Conservation (phyloP, 2,797 vertebrate genomes). For the Acrossocheilus fasciatus region DNA sequence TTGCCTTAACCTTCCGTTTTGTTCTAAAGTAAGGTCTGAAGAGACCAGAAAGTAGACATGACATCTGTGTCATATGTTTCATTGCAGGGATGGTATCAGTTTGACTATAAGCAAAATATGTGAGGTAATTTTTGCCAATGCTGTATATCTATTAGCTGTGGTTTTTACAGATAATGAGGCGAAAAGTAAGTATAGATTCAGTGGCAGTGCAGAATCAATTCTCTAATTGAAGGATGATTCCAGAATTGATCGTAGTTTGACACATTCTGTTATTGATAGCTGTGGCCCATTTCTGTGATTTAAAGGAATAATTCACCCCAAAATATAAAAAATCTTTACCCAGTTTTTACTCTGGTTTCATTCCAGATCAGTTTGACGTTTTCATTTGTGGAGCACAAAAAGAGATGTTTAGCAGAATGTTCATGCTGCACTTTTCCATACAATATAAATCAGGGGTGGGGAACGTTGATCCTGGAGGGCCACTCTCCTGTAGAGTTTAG, state of each 20-base stretch:
- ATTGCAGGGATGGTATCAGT: background rate
- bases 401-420: background rate
- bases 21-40: constrained; percentile 16
- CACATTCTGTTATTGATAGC: constrained; percentile 34
- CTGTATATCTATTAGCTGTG: background rate
- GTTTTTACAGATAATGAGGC: background rate
- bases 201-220: constrained; percentile 18
- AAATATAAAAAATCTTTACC: background rate
- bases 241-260: constrained; percentile 4
- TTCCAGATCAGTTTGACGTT: background rate
- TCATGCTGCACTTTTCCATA: background rate
- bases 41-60: background rate
- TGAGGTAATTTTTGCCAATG: constrained; percentile 1
- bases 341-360: background rate
- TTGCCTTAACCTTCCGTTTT: constrained; percentile 24
- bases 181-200: constrained; percentile 30
- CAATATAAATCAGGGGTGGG: background rate
- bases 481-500: no score
- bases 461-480: no score
- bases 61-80: constrained; percentile 14
- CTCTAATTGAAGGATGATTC: constrained; percentile 29
- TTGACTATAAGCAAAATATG: constrained; percentile 3
- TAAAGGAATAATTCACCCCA: background rate
- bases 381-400: background rate
- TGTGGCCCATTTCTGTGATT: background rate